phyloP scores from a whole-genome alignment of 2,113 vertebrate species.

The Lycaon pictus region DNA sequence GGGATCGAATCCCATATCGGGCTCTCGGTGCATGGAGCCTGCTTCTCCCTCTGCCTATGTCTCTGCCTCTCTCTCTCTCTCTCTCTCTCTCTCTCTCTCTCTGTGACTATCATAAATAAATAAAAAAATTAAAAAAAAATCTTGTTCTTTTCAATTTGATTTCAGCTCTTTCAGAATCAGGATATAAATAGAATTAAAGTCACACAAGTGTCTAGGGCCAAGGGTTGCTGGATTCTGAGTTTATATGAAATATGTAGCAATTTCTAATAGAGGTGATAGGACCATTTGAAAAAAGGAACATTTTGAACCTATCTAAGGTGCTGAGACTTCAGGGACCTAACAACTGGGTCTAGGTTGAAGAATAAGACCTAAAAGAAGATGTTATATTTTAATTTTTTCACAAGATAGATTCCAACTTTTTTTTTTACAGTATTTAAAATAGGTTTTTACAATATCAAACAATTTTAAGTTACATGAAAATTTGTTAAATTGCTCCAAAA shows the following conservation, averaged over 20 bases:
- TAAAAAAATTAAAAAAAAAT: background rate
- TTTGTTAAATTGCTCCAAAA: background rate
- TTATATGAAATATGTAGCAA: background rate
- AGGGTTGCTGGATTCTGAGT: background rate
- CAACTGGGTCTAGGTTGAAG: background rate
- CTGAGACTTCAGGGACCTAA: background rate
- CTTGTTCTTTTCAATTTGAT: background rate
- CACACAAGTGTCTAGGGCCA: background rate
- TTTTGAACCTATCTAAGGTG: background rate
- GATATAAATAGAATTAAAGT: constrained; percentile 1
- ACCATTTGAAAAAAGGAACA: constrained; percentile 7
- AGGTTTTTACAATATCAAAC: background rate
- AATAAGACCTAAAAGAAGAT: background rate
- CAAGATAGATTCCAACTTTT: background rate
- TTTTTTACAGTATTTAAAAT: background rate
- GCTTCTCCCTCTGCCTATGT: background rate
- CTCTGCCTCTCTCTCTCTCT: background rate
- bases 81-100: background rate
- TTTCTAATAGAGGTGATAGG: background rate
- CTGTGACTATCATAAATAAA: no score
- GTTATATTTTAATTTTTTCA: background rate
- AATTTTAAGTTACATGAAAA: constrained; percentile 41
- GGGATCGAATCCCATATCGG: no score
- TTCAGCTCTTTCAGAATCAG: background rate
- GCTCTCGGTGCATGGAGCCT: no score